Evolutionary conservation across 2,113 vertebrate species (phyloP).

Genomic region (Cebidichthys violaceus): DNA sequence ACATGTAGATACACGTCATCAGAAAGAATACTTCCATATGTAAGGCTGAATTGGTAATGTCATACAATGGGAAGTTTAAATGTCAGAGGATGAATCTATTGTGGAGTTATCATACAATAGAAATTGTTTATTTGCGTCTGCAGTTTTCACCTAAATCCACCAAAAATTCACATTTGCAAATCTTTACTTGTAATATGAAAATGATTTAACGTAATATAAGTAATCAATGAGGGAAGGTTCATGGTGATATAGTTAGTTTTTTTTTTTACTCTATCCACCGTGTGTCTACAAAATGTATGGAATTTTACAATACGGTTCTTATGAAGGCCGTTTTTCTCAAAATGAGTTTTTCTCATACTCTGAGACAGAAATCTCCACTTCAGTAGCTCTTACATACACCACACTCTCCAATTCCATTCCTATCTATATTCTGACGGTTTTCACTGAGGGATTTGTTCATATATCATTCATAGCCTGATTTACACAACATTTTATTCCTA

Average conservation of each 20-base stretch:
- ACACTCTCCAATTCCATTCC: not conserved
- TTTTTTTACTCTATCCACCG: not conserved
- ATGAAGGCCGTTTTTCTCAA: not conserved
- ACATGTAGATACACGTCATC: not conserved
- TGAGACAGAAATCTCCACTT: not conserved
- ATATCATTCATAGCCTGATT: constrained; percentile 3
- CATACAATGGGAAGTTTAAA: not conserved
- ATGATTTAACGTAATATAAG: not conserved
- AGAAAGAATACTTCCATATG: not conserved
- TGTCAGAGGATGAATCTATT: too few species aligned
- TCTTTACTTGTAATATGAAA: not conserved
- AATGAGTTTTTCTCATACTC: not conserved
- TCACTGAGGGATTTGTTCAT: not conserved
- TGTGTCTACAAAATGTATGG: not conserved
- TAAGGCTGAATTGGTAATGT: not conserved
- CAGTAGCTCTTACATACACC: not conserved
- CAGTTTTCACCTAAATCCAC: too few species aligned
- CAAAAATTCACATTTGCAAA: too few species aligned
- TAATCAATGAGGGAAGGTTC: not conserved
- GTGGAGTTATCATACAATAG: too few species aligned
- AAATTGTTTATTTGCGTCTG: too few species aligned
- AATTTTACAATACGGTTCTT: not conserved
- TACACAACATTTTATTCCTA: not conserved
- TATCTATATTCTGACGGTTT: not conserved
- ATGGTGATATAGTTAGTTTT: not conserved